Conservation (phyloP, 2,888 invertebrate genomes). For the Philereme vetulata region DNA sequence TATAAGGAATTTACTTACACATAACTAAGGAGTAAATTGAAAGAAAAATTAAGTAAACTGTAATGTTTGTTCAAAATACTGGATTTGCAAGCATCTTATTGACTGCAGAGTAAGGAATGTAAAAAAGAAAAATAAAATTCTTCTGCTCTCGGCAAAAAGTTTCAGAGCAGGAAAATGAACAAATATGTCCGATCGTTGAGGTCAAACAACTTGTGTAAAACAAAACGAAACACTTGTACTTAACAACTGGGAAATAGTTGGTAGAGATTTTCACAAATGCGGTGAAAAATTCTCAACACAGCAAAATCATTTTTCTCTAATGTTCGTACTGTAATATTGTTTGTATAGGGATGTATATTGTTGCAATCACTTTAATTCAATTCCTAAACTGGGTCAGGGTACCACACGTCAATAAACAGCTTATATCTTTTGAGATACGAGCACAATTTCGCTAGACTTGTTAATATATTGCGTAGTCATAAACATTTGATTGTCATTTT, state of each 20-base stretch:
- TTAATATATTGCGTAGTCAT: slow-evolving; percentile 27
- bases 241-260: slow-evolving; percentile 11
- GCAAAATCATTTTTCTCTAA: background rate
- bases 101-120: slow-evolving; percentile 9
- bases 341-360: slow-evolving; percentile 1
- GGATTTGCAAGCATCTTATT: slow-evolving; percentile 22
- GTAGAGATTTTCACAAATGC: slow-evolving; percentile 14
- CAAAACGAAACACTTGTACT: slow-evolving; percentile 22
- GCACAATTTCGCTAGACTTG: slow-evolving; percentile 31
- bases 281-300: slow-evolving; percentile 8
- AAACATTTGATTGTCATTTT: slow-evolving; percentile 34
- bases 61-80: slow-evolving; percentile 19
- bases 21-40: background rate
- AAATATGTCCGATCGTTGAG: slow-evolving; percentile 14
- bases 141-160: slow-evolving; percentile 44
- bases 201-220: slow-evolving; percentile 23
- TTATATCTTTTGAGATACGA: slow-evolving; percentile 34
- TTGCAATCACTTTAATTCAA: slow-evolving; percentile 34
- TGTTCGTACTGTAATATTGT: background rate
- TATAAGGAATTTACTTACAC: background rate
- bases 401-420: slow-evolving; percentile 35
- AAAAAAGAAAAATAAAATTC: slow-evolving; percentile 42
- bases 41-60: background rate
- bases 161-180: slow-evolving; percentile 40
- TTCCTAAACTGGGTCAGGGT: slow-evolving; percentile 34